Evolutionary conservation across 1,140 invertebrate genomes (phyloP), one percentile per base, ranked within the genome.

Genomic region (Stenopsyche tienmushanensis): DNA sequence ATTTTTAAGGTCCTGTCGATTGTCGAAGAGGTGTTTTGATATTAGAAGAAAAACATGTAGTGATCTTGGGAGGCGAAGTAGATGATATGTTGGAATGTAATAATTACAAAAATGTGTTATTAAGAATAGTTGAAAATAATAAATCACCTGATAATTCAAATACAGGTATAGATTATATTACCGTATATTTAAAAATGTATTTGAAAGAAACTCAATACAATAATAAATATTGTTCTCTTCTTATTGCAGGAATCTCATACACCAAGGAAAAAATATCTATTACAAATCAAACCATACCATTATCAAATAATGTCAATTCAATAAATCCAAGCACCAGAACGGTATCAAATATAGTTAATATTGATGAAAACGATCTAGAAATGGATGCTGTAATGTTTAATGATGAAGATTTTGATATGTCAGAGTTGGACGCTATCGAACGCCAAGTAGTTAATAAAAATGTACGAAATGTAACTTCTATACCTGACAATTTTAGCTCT

Each of bases 61-160:
- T 82, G 62, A 73, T 90, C 45, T 72, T 92, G 1, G 90, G 90
- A 1, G 92, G 92, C 17, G 88, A 92, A 78, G 88, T 92, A 1
- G 88, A 89, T 29, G 76, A 77, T 64, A 68, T 90, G 18, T 69
- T 84, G 21, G 79, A 85, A 24, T 53, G 73, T 17, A 87, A 89
- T 78, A 83, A 83, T 7, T 73, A 80, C 10, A 83, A 86, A 74
- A 87, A 86, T 73, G 69, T 88, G 21, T 72, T 90, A 20, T 81
- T 85, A 3, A 77, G 80, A 76, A 54, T 25, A 49, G 52, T 69
- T 15, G 23, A 47, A 25, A 9, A 29, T 47, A 17, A n/a, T 26
- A 47, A 25, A 47, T n/a, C n/a, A n/a, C n/a, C n/a, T n/a, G n/a
- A n/a, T n/a, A n/a, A n/a, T n/a, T n/a, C n/a, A n/a, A n/a, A n/a